Base-by-base conservation (phyloP, 2,888 invertebrate genomes). In the Deilephila elpenor region DNA sequence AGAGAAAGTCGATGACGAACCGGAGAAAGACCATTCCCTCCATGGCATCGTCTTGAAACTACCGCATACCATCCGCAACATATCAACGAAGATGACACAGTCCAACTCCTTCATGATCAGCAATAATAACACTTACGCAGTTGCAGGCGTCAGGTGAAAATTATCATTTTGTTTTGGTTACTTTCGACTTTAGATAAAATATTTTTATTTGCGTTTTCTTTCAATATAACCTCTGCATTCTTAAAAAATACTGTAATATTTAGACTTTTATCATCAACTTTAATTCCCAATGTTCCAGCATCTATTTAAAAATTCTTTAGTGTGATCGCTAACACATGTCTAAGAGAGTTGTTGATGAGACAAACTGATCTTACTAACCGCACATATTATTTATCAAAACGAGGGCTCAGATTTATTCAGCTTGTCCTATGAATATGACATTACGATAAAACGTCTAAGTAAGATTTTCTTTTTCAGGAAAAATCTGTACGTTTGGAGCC, bases 61-160 rank as follows among this genome's bases (percentile, higher is more conserved):
- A 25, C 98, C 98, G 0, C 98, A 98, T 84, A 98, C 98, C 0
- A 98, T 98, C 5, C 95, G 99, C 64, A 99, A 99, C 86, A 99
- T 99, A 71, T 98, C 98, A 4, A 98, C 98, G 0, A 97, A 97
- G 89, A 97, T 99, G 95, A 96, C 98, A 82, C 96, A 97, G 78
- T 98, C 98, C 0, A 99, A 98, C 88, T 98, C 98, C 0, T 97
- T 99, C 71, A 98, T 98, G 95, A 96, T 99, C 78, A 98, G 99
- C 81, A 98, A 98, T 53, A 97, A 97, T 75, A 96, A 97, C 82
- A 97, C 98, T 83, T 99, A 98, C 85, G 98, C 99, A 0, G 98
- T 99, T 0, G 99, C 99, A 59, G 99, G 99, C 3, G 99, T 99
- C 1, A 96, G 97, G 97, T 97, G 73, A 72, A 6, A n/a, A 19